These are phyloP conservation scores for Athene noctua DNA, from an alignment of 2,113 vertebrate genomes.

Conservation along the genomic window DNA sequence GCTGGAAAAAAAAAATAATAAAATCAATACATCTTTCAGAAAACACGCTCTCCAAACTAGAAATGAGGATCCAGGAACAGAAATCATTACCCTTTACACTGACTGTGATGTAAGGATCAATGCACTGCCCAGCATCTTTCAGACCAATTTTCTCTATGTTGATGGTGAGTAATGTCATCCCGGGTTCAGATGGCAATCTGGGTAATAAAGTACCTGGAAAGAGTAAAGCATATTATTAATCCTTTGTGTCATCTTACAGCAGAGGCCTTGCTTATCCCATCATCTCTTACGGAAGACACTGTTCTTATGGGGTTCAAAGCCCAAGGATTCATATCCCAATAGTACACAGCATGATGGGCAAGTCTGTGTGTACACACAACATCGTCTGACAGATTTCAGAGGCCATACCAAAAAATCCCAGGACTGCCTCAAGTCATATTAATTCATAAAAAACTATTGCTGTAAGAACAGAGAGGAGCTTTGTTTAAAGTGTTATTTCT, in stretches of 20 bases:
- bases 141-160: slow-evolving; percentile 96
- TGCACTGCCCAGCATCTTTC: slow-evolving; percentile 98
- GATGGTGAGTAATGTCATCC: slow-evolving; percentile 93
- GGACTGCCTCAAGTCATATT: not conserved
- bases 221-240: slow-evolving; percentile 12
- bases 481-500: not conserved
- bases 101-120: slow-evolving; percentile 95
- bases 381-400: not conserved
- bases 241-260: not conserved
- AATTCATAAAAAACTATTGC: not conserved
- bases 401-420: not conserved
- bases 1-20: not conserved
- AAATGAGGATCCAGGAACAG: not conserved
- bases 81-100: slow-evolving; percentile 89
- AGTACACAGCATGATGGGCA: not conserved
- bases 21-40: slow-evolving; percentile 5
- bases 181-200: slow-evolving; percentile 93
- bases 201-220: slow-evolving; percentile 92
- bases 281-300: not conserved
- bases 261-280: not conserved
- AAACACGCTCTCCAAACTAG: not conserved
- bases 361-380: not conserved
- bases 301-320: not conserved
- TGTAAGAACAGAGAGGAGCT: not conserved
- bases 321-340: not conserved